Conservation (phyloP, 2,888 invertebrate species). For the Meganola albula region DNA sequence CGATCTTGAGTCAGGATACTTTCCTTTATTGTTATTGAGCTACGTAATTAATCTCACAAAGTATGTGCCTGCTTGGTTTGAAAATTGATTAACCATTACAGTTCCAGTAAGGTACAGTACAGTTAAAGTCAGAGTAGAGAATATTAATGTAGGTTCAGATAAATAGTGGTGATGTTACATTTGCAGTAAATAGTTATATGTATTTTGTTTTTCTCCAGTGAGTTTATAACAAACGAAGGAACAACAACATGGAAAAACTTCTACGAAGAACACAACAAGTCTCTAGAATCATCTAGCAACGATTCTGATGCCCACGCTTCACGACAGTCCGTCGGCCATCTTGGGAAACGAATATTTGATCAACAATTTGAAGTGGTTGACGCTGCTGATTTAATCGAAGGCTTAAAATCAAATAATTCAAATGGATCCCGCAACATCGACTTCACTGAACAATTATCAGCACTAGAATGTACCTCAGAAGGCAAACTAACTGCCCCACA, state of each 20-base stretch:
- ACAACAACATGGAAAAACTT: conserved; percentile 70
- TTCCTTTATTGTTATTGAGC: no score
- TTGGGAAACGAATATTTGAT: conserved; percentile 55
- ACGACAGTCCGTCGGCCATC: conserved; percentile 43
- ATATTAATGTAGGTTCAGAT: no score
- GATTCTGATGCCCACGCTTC: conserved; percentile 42
- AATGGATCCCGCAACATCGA: conserved; percentile 42
- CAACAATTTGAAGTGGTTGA: conserved; percentile 61
- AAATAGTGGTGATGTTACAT: no score
- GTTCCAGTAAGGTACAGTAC: no score
- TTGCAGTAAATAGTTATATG: no score
- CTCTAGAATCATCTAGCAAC: conserved; percentile 57
- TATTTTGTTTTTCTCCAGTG: no score
- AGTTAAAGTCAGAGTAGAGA: no score
- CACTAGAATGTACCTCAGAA: conserved; percentile 43
- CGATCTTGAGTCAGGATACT: no score
- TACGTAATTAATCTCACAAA: no score
- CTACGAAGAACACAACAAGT: conserved; percentile 66
- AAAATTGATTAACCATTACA: no score
- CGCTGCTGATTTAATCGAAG: conserved; percentile 40
- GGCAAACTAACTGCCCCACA: conserved; percentile 37
- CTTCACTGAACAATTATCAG: conserved; percentile 42
- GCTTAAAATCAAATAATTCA: conserved; percentile 23
- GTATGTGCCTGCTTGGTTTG: no score
- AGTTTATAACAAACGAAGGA: conserved; percentile 62